These are phyloP conservation scores for Trinectes maculatus DNA, from an alignment of 2,113 vertebrate genomes.

Conservation along the genomic window DNA sequence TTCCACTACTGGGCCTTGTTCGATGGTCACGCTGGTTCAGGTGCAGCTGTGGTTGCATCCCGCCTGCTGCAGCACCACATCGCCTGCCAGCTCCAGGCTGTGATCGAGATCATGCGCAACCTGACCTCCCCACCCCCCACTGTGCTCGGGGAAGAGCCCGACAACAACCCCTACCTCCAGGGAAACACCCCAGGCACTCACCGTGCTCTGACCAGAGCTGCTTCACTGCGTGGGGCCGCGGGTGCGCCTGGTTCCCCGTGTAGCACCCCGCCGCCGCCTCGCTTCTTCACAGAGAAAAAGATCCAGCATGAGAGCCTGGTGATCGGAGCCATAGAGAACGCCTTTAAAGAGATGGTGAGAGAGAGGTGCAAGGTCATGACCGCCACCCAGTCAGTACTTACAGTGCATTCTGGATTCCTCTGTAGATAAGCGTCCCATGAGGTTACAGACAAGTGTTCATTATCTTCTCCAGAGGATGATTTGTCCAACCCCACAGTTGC, in stretches of 20 bases:
- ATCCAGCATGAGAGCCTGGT: constrained; percentile 95
- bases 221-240: constrained; percentile 88
- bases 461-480: background rate
- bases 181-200: constrained; percentile 73
- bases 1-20: constrained; percentile 98
- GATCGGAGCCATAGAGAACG: constrained; percentile 96
- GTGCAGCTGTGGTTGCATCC: constrained; percentile 91
- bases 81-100: constrained; percentile 90
- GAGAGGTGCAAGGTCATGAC: background rate
- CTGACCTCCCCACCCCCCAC: constrained; percentile 84
- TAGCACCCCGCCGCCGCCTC: constrained; percentile 86
- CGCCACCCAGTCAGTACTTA: background rate
- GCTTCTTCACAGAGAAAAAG: constrained; percentile 97
- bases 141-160: constrained; percentile 90
- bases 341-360: constrained; percentile 96
- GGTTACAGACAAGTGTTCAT: background rate
- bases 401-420: background rate
- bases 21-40: constrained; percentile 94
- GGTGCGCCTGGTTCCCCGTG: constrained; percentile 88
- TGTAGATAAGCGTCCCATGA: background rate
- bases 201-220: constrained; percentile 88
- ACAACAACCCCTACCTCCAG: constrained; percentile 74
- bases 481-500: background rate
- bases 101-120: constrained; percentile 91
- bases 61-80: constrained; percentile 93